These are phyloP conservation scores for Seladonia tumulorum DNA, from an alignment of 2,888 invertebrate genomes.

Conservation along the genomic window DNA sequence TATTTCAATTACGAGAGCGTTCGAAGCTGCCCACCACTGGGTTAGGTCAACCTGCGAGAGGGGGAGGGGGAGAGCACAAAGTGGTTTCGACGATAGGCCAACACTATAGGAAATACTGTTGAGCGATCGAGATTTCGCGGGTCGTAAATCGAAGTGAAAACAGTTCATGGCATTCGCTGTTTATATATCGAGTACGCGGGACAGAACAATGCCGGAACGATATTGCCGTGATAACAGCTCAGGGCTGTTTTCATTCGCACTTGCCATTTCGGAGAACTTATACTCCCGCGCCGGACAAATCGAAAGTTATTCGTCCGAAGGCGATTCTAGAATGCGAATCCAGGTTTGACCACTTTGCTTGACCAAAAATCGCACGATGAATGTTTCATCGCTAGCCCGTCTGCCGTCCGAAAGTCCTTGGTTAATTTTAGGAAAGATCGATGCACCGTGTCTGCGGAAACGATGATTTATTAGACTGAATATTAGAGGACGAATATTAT, in stretches of 20 bases:
- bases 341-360: constrained; percentile 16
- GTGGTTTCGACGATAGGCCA: not conserved
- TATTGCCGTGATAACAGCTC: constrained; percentile 66
- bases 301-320: constrained; percentile 50
- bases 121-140: constrained; percentile 43
- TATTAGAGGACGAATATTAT: not conserved
- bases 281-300: constrained; percentile 43
- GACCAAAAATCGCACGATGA: constrained; percentile 18
- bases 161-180: constrained; percentile 39
- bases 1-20: not conserved
- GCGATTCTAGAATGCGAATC: not conserved
- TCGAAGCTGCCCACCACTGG: no score
- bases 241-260: constrained; percentile 63
- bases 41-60: not conserved
- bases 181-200: constrained; percentile 45
- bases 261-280: constrained; percentile 46
- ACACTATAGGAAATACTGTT: not conserved
- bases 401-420: not conserved
- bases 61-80: no score
- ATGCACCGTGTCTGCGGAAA: not conserved
- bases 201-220: constrained; percentile 58
- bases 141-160: constrained; percentile 52
- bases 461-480: not conserved
- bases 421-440: not conserved
- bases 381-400: constrained; percentile 27